Percentiles rank a stretch among this genome's conserved stretches.
Conservation (phyloP, 2,113 vertebrate genomes). For the Halichoeres trimaculatus region DNA sequence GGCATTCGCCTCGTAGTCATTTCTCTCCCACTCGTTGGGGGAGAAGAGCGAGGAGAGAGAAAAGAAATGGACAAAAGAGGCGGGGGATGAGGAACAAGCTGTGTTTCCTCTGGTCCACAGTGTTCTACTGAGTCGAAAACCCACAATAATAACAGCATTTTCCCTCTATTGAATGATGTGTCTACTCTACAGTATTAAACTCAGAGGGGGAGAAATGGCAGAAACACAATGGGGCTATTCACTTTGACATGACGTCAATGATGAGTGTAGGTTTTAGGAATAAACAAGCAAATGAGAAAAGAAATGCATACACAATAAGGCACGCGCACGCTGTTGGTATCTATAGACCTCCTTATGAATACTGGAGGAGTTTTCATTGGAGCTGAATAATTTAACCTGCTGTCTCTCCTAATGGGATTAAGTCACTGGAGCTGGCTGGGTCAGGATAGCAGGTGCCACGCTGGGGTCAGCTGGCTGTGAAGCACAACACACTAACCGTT, state of each 20-base stretch:
- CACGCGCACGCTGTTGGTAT: slow-evolving; percentile 1
- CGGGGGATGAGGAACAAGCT: slow-evolving; percentile 6
- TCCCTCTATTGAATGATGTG: slow-evolving; percentile 21
- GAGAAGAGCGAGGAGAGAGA: not conserved
- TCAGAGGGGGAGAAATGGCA: not conserved
- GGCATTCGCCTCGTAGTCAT: slow-evolving; percentile 22
- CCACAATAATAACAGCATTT: slow-evolving; percentile 29
- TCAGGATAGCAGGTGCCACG: slow-evolving; percentile 56
- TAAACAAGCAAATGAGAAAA: slow-evolving; percentile 14
- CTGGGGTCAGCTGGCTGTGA: slow-evolving; percentile 14
- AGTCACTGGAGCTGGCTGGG: slow-evolving; percentile 41
- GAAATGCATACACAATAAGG: not conserved
- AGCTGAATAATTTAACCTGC: slow-evolving; percentile 69
- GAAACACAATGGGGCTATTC: slow-evolving; percentile 10
- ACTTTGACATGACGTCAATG: slow-evolving; percentile 23
- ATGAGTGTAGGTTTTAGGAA: slow-evolving; percentile 27
- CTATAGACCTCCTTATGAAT: slow-evolving; percentile 31
- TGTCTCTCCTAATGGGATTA: slow-evolving; percentile 60
- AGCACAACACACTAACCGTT: not conserved
- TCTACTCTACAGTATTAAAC: slow-evolving; percentile 19
- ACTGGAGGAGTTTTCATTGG: slow-evolving; percentile 53
- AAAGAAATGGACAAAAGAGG: slow-evolving; percentile 1
- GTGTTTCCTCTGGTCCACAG: slow-evolving; percentile 14
- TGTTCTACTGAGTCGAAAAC: slow-evolving; percentile 44
- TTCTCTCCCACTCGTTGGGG: not conserved